Percentiles rank a stretch among this genome's conserved stretches.
Evolutionary conservation across 1,140 invertebrate species (phyloP).

Genomic region (Watersipora subatra): DNA sequence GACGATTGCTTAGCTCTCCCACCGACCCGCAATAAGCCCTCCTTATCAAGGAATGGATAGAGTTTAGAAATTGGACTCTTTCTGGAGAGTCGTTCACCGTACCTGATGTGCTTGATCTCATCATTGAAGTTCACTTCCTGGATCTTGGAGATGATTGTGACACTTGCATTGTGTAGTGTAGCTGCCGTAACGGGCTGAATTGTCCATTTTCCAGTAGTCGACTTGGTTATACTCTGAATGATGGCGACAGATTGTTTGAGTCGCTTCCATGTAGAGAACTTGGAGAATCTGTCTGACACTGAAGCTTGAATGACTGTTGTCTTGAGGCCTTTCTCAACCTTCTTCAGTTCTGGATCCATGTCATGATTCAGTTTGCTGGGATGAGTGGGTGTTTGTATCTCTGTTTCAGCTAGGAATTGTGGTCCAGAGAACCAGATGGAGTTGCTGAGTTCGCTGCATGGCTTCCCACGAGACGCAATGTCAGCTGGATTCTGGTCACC

Average conservation of each 20-base stretch:
- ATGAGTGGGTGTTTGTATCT: neutral
- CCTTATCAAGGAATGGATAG: constrained; percentile 14
- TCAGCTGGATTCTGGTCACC: constrained; percentile 37
- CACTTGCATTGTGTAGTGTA: neutral
- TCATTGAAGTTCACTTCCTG: neutral
- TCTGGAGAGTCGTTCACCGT: neutral
- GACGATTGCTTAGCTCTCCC: constrained; percentile 8
- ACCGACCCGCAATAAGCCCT: constrained; percentile 14
- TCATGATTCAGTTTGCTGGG: neutral
- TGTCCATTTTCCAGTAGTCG: neutral
- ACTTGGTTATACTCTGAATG: neutral
- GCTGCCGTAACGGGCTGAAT: neutral
- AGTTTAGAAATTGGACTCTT: constrained; percentile 9
- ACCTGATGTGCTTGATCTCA: neutral
- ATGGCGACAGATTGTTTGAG: neutral
- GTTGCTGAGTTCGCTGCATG: neutral
- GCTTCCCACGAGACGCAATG: constrained; percentile 30
- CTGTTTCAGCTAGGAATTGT: neutral
- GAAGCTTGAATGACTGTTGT: neutral
- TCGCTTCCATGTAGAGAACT: neutral
- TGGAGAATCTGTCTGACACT: neutral
- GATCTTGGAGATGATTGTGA: neutral
- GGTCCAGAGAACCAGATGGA: neutral
- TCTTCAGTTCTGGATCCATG: neutral
- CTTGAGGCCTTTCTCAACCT: neutral